Evolutionary conservation across 2,888 invertebrate genomes (phyloP).

Genomic region (Epirrhoe alternata): DNA sequence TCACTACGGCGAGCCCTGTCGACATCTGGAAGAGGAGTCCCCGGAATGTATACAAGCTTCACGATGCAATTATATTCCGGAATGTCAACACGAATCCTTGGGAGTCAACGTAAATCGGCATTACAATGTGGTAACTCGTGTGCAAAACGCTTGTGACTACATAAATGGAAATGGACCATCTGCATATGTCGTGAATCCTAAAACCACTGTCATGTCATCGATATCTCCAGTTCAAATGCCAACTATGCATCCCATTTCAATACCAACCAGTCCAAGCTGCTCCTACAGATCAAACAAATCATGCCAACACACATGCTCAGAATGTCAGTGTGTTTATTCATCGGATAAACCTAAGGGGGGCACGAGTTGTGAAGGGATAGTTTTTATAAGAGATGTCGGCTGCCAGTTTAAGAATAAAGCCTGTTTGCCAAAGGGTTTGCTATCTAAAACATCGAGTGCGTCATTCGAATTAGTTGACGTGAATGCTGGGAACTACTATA

Average conservation of each 20-base stretch:
- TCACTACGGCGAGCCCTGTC: slow-evolving; percentile 59
- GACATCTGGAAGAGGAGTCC: slow-evolving; percentile 52
- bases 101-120: slow-evolving; percentile 52
- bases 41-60: slow-evolving; percentile 52
- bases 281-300: slow-evolving; percentile 64
- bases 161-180: slow-evolving; percentile 49
- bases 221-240: slow-evolving; percentile 35
- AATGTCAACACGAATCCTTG: slow-evolving; percentile 56
- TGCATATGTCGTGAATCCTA: slow-evolving; percentile 53
- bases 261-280: slow-evolving; percentile 47
- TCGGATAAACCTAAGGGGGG: slow-evolving; percentile 38
- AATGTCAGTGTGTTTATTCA: slow-evolving; percentile 45
- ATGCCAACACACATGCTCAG: slow-evolving; percentile 63
- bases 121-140: slow-evolving; percentile 49
- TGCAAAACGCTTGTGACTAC: slow-evolving; percentile 58
- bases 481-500: slow-evolving; percentile 56
- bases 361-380: slow-evolving; percentile 57
- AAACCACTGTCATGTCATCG: slow-evolving; percentile 34
- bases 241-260: slow-evolving; percentile 49
- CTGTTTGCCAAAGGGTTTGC: slow-evolving; percentile 51
- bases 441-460: slow-evolving; percentile 59
- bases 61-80: slow-evolving; percentile 56
- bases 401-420: slow-evolving; percentile 70
- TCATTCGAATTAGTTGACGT: slow-evolving; percentile 57
- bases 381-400: slow-evolving; percentile 77